Conservation (phyloP, 1,140 invertebrate genomes). For the Caenorhabditis tropicalis region DNA sequence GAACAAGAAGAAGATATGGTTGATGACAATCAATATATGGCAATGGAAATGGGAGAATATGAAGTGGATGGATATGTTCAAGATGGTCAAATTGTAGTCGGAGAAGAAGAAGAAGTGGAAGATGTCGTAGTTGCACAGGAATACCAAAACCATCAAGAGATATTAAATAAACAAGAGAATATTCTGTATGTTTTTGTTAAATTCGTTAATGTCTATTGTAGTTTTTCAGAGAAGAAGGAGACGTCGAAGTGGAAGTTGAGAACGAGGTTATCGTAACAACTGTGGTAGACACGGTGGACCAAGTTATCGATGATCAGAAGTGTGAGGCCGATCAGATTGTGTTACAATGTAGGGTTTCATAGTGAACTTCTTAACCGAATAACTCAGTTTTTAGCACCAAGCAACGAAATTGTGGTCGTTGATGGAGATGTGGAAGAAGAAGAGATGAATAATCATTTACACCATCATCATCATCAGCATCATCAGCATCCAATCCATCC, state of each 20-base stretch:
- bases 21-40: too few species aligned
- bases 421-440: constrained; percentile 18
- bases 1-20: constrained; percentile 20
- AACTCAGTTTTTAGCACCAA: not conserved
- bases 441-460: not conserved
- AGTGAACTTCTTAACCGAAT: not conserved
- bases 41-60: not conserved
- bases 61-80: not conserved
- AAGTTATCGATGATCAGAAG: not conserved
- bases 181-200: not conserved
- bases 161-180: not conserved
- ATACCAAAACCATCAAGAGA: not conserved
- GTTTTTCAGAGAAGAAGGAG: not conserved
- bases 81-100: not conserved
- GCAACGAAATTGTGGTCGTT: not conserved
- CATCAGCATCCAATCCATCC: not conserved
- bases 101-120: constrained; percentile 12
- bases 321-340: not conserved
- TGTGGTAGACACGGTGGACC: not conserved
- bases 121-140: not conserved
- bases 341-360: not conserved
- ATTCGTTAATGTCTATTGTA: not conserved
- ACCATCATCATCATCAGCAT: not conserved
- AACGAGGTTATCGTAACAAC: not conserved
- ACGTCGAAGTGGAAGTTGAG: not conserved